These are phyloP conservation scores for Vanacampus margaritifer DNA, from an alignment of 2,113 vertebrate species.

Conservation along the genomic window DNA sequence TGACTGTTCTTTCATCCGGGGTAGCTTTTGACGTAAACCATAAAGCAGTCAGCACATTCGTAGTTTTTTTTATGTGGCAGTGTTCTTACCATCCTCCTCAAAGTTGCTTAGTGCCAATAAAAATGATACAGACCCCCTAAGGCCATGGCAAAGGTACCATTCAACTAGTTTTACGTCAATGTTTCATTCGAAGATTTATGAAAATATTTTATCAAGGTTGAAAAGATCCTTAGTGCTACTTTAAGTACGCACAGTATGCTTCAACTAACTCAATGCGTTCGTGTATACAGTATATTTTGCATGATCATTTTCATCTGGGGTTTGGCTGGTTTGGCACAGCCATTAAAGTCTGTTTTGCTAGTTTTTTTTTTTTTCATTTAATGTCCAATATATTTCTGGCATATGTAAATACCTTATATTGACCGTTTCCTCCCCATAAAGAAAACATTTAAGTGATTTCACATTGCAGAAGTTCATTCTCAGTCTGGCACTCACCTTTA, in stretches of 20 bases:
- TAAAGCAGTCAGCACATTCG: no score
- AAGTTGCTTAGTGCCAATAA: no score
- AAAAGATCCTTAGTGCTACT: no score
- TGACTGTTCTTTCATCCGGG: no score
- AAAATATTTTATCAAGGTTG: no score
- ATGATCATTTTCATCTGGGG: not conserved
- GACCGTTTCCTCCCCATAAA: not conserved
- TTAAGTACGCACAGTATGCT: not conserved
- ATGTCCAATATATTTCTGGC: not conserved
- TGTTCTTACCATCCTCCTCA: no score
- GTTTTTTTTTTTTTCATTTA: not conserved
- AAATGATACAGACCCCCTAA: no score
- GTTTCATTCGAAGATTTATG: no score
- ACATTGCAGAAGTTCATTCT: slow-evolving; percentile 1
- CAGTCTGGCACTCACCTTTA: slow-evolving; percentile 4
- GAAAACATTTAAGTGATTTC: slow-evolving; percentile 16
- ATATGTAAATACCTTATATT: not conserved
- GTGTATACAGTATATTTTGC: not conserved
- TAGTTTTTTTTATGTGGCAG: no score
- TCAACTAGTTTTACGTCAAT: no score
- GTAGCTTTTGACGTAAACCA: no score
- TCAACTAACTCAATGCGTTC: not conserved
- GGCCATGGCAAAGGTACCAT: no score
- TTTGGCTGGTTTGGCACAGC: not conserved
- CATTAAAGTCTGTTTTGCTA: not conserved